Conservation (phyloP, 2,797 vertebrate genomes). For the Tolypeutes matacus region DNA sequence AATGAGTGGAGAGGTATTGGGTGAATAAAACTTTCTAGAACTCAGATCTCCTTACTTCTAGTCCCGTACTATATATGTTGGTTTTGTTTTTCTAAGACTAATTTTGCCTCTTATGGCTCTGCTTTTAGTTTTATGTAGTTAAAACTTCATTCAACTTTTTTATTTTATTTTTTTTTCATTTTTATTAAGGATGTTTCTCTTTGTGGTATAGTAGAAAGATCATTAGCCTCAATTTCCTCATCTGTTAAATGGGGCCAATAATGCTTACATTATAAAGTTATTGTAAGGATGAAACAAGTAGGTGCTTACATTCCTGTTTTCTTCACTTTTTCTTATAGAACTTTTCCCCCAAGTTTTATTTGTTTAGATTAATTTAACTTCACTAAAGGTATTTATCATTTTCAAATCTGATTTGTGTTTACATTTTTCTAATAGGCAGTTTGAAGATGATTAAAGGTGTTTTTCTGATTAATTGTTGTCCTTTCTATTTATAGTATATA, state of each 20-base stretch:
- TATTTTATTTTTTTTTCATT: not conserved
- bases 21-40: not conserved
- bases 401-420: conserved; percentile 64
- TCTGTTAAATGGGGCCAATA: not conserved
- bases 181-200: conserved; percentile 26
- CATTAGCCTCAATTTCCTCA: not conserved
- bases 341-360: conserved; percentile 18
- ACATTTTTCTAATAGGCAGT: conserved; percentile 61
- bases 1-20: not conserved
- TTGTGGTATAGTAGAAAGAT: not conserved
- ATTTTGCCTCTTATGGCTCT: not conserved
- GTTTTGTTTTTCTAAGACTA: not conserved
- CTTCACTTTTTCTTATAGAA: not conserved
- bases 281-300: not conserved
- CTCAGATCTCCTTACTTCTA: not conserved
- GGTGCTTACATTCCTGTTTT: not conserved
- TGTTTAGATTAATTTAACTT: conserved; percentile 55
- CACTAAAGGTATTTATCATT: conserved; percentile 59
- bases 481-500: conserved; percentile 32
- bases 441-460: conserved; percentile 62
- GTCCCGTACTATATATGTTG: not conserved
- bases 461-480: conserved; percentile 52
- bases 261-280: not conserved
- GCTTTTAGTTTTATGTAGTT: conserved; percentile 27
- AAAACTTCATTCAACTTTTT: conserved; percentile 31